These are phyloP conservation scores for Sarcophilus harrisii DNA, from an alignment of 2,797 vertebrate genomes.

Conservation along the genomic window DNA sequence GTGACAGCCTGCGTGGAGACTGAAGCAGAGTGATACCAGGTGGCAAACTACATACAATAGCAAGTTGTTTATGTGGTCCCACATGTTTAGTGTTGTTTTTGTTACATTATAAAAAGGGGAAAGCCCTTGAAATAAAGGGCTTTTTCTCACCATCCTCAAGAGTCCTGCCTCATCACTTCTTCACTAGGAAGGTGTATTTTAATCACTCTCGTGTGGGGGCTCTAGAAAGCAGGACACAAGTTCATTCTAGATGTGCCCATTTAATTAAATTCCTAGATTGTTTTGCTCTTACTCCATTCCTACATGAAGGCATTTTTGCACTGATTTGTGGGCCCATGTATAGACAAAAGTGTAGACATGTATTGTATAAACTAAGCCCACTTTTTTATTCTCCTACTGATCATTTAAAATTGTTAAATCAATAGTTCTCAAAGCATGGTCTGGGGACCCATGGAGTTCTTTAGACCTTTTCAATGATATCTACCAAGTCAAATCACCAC, in stretches of 20 bases:
- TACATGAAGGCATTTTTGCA: background rate
- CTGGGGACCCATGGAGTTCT: background rate
- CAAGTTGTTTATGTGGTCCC: too few species aligned
- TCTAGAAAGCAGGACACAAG: too few species aligned
- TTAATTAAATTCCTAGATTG: background rate
- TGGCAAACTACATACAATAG: too few species aligned
- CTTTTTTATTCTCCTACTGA: background rate
- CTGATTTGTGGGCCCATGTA: background rate
- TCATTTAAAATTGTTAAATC: background rate
- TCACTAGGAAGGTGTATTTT: too few species aligned
- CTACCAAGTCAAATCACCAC: background rate
- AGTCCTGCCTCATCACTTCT: too few species aligned
- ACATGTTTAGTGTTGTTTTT: too few species aligned
- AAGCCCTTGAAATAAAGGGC: too few species aligned
- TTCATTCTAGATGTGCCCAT: background rate
- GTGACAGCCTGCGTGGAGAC: too few species aligned
- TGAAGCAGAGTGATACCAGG: too few species aligned
- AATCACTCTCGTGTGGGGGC: too few species aligned
- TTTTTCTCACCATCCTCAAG: too few species aligned
- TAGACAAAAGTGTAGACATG: background rate
- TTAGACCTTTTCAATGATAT: background rate
- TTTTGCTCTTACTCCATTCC: background rate
- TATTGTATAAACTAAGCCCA: background rate
- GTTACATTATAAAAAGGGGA: too few species aligned
- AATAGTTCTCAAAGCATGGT: background rate